These are phyloP conservation scores for Temnothorax longispinosus DNA, from an alignment of 1,140 invertebrate genomes.

Conservation along the genomic window DNA sequence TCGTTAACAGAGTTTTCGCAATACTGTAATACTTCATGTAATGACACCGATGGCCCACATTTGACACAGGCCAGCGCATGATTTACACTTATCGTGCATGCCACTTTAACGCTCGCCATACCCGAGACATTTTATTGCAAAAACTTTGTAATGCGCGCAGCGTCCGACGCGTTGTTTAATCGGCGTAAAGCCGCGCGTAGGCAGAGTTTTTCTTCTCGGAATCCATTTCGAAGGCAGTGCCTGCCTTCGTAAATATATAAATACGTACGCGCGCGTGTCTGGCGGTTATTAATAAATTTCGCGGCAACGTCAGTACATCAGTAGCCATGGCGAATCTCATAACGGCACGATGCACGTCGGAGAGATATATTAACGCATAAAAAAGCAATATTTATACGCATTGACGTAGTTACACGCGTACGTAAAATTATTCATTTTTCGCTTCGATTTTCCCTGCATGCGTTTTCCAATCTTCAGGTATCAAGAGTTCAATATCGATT, in stretches of 20 bases:
- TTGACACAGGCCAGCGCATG: constrained; percentile 11
- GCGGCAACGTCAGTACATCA: constrained; percentile 36
- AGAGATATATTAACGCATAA: constrained; percentile 18
- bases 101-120: constrained; percentile 16
- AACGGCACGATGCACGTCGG: not conserved
- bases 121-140: constrained; percentile 33
- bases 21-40: not conserved
- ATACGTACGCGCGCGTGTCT: constrained; percentile 46
- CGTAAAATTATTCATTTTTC: not conserved
- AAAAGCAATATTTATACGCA: constrained; percentile 36
- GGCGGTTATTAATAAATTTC: constrained; percentile 69
- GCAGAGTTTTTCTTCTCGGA: constrained; percentile 57
- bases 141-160: constrained; percentile 10
- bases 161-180: constrained; percentile 14
- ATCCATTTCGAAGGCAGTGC: constrained; percentile 47
- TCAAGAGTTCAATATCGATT: not conserved
- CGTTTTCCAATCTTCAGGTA: not conserved
- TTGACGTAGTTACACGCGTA: not conserved
- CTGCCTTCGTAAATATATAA: constrained; percentile 63
- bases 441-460: not conserved
- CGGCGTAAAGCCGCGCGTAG: constrained; percentile 34
- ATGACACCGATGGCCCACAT: not conserved
- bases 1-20: constrained; percentile 34
- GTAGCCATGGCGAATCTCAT: constrained; percentile 39
- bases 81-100: constrained; percentile 29